Base-by-base conservation (phyloP, 2,113 vertebrate species). In the Lucifuga dentata region DNA sequence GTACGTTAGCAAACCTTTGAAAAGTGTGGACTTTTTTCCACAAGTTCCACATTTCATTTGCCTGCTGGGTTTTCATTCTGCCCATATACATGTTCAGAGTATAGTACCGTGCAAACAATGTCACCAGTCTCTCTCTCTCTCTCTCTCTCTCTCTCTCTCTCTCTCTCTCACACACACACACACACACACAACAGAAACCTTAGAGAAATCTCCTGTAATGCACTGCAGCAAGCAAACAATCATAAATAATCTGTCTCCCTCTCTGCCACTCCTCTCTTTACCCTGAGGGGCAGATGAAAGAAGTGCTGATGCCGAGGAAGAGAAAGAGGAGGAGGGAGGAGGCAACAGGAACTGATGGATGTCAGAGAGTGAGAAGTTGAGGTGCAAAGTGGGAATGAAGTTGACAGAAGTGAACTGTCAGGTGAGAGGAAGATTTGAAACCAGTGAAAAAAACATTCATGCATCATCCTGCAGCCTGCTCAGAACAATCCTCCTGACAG, bases 261-360 rank as follows among this genome's bases (percentile, higher is more conserved):
- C 33, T 13, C 21, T 40, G 21, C 44, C 46, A n/a, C 51, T 39
- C 24, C 46, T 68, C 45, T 6, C 55, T 70, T 46, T 56, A 17
- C 55, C 70, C 32, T 24, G 5, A 3, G 76, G 56, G 77, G 43
- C 36, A 52, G 62, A 80, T 78, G 29, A 75, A 74, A 79, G 74
- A 64, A 68, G 58, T 38, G 58, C 32, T 44, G 56, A 67, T 66
- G 57, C 73, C 40, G 46, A 40, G 38, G 45, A 43, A 50, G 38
- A 41, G 9, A 6, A 3, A 29, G 13, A 17, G 16, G 40, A 15
- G 23, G 11, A 24, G 17, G 17, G 26, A 29, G 26, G 3, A n/a
- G 23, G 39, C 5, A 38, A 57, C 24, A 43, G 36, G 51, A 29
- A 41, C n/a, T 53, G 76, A 71, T 11, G 40, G 61, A 58, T 7